phyloP scores from a whole-genome alignment of 2,797 vertebrate genomes.

The Phaenicophaeus curvirostris region DNA sequence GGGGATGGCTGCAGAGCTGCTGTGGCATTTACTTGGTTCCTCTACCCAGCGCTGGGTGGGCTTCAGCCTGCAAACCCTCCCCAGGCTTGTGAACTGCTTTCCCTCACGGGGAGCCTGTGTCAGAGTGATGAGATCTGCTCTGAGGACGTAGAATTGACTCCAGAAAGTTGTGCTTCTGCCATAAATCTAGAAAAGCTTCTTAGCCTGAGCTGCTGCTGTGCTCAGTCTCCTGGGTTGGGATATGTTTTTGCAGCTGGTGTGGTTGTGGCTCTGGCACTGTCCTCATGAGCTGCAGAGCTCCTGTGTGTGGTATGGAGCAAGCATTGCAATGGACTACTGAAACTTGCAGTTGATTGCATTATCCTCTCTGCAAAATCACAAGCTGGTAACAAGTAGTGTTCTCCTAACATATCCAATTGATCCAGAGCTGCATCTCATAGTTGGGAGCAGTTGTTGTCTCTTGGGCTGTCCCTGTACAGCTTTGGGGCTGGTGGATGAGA shows the following conservation, averaged over 20 bases:
- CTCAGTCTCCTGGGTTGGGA: not conserved
- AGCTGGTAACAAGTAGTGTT: not conserved
- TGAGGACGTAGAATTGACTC: not conserved
- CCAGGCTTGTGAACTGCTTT: not conserved
- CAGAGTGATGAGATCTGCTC: not conserved
- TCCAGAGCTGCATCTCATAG: not conserved
- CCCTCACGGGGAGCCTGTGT: fast-evolving
- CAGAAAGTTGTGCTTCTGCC: not conserved
- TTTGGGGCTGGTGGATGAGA: not conserved
- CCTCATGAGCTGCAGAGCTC: not conserved
- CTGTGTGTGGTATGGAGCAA: fast-evolving
- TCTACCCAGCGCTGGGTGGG: fast-evolving
- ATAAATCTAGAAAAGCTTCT: not conserved
- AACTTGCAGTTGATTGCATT: not conserved
- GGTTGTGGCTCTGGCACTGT: not conserved
- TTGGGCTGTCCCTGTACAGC: fast-evolving
- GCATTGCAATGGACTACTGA: fast-evolving
- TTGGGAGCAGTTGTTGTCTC: not conserved
- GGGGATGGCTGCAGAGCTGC: not conserved
- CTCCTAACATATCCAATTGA: not conserved
- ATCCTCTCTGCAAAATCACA: not conserved
- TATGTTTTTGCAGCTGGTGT: not conserved
- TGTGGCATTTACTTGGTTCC: not conserved
- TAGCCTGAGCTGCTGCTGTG: not conserved
- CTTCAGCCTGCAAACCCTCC: not conserved